These are phyloP conservation scores for Temnothorax longispinosus DNA, from an alignment of 1,140 invertebrate species.

Conservation along the genomic window DNA sequence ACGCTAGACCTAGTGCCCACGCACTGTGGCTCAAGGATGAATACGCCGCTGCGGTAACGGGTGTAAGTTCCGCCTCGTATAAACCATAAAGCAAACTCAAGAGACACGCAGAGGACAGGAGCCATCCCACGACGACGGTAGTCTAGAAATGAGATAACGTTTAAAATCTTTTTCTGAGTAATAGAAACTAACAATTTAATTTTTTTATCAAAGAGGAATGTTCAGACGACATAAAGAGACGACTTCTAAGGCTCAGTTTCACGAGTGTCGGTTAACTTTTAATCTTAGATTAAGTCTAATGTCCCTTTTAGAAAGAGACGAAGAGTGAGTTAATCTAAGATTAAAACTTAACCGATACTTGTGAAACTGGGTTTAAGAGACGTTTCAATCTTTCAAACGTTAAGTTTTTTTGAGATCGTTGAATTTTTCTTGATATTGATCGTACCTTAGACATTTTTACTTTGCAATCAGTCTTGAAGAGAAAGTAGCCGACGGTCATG, in stretches of 20 bases:
- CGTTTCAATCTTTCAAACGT: not conserved
- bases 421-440: not conserved
- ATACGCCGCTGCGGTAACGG: conserved; percentile 91
- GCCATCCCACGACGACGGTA: conserved; percentile 90
- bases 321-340: too few species aligned
- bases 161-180: conserved; percentile 13
- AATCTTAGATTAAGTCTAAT: too few species aligned
- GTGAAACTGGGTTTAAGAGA: not conserved
- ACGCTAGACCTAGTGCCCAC: conserved; percentile 93
- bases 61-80: conserved; percentile 90
- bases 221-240: not conserved
- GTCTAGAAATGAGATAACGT: conserved; percentile 84
- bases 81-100: conserved; percentile 92
- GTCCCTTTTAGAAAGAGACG: too few species aligned
- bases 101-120: conserved; percentile 87
- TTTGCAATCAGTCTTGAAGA: conserved; percentile 93
- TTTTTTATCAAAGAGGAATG: not conserved
- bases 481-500: conserved; percentile 93
- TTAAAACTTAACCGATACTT: too few species aligned
- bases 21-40: conserved; percentile 93
- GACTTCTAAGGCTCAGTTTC: not conserved
- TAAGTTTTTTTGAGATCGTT: not conserved
- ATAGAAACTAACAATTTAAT: not conserved
- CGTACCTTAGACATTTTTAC: conserved; percentile 90
- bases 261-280: too few species aligned